Conservation (phyloP, 2,888 invertebrate species). For the Nomada fucata region DNA sequence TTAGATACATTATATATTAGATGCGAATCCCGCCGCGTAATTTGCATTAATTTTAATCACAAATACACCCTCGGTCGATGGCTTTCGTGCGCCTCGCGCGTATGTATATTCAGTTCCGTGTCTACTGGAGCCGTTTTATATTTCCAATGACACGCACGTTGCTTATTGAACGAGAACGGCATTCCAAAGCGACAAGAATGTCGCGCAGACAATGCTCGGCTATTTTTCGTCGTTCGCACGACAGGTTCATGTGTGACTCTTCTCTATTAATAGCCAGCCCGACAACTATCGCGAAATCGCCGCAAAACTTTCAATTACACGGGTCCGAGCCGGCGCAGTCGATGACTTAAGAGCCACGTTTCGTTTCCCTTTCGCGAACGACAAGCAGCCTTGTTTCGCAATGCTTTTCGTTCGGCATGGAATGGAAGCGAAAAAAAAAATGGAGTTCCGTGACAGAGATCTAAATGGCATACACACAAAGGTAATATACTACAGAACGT, state of each 20-base stretch:
- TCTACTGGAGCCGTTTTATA: background rate
- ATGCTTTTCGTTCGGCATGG: slow-evolving; percentile 31
- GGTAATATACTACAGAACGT: background rate
- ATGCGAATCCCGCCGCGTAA: no score
- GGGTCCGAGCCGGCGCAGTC: background rate
- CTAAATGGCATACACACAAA: slow-evolving; percentile 14
- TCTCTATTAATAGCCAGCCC: slow-evolving; percentile 58
- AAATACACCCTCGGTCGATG: no score
- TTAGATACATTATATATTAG: no score
- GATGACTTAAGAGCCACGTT: slow-evolving; percentile 46
- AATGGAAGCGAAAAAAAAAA: background rate
- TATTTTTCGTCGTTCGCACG: slow-evolving; percentile 47
- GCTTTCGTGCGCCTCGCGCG: no score
- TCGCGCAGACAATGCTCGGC: background rate
- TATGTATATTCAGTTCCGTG: background rate
- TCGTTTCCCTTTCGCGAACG: slow-evolving; percentile 42
- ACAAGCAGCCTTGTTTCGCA: slow-evolving; percentile 44
- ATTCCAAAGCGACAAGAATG: slow-evolving; percentile 33
- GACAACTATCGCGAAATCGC: slow-evolving; percentile 42
- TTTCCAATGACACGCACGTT: slow-evolving; percentile 15
- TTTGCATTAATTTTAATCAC: no score
- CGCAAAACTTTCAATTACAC: slow-evolving; percentile 41
- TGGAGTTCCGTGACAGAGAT: slow-evolving; percentile 17
- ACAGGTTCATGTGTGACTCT: slow-evolving; percentile 46
- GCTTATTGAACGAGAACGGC: slow-evolving; percentile 21